Base-by-base conservation (phyloP, 2,888 invertebrate species). In the Arctia plantaginis region DNA sequence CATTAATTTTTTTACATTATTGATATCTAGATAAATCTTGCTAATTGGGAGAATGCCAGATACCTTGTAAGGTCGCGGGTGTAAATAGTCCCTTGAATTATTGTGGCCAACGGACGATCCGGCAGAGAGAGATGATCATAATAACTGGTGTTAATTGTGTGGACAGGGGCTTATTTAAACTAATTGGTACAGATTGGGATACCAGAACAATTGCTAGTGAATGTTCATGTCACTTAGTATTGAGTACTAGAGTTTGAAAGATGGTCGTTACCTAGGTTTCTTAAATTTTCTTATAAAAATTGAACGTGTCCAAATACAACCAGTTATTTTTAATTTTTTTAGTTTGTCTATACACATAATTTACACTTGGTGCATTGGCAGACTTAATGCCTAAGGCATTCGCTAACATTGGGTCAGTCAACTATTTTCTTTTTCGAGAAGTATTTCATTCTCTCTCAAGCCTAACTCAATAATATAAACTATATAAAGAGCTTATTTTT, bases 51-150 rank as follows among this genome's bases (percentile, higher is more conserved):
- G 39, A 76, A 73, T 73, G 70, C 74, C 82, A 73, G 71, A 71
- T 74, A 72, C 73, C 68, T 82, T 74, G 77, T 79, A 76, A 79
- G 84, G 80, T 84, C 81, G 68, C 18, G 74, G 65, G 79, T 75
- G 81, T 80, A 81, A 82, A 73, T 80, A 77, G 51, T 75, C 65
- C 69, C 72, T 75, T 81, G 77, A 80, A 74, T 67, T 65, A 71
- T 73, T 71, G 72, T 75, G 69, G 75, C 75, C 77, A 80, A 80
- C 66, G 71, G 66, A 69, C 77, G 64, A 74, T 73, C 77, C 39
- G 77, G 23, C 41, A 70, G 62, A 59, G 67, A 44, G 72, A 68
- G 35, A 51, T 73, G 51, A 33, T 68, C 39, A 55, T 67, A 69
- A 55, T 69, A 65, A 65, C 59, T 67, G 47, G 27, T 69, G 69